phyloP scores from a whole-genome alignment of 2,113 vertebrate species.

The Cynocephalus volans region DNA sequence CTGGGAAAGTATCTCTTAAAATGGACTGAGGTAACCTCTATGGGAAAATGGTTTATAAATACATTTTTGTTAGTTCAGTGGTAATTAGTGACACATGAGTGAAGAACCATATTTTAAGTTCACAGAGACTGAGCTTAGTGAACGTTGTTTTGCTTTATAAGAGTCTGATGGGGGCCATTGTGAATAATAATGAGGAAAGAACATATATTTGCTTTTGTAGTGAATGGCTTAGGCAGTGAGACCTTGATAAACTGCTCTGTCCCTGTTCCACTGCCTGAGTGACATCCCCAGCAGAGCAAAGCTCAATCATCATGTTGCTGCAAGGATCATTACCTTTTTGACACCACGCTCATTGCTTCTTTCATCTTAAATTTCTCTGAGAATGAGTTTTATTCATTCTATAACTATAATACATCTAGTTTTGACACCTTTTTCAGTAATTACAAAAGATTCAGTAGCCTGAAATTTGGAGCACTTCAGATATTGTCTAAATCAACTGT shows the following conservation, averaged over 20 bases:
- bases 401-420: slow-evolving; percentile 57
- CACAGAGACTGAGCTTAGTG: slow-evolving; percentile 77
- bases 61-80: slow-evolving; percentile 62
- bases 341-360: slow-evolving; percentile 68
- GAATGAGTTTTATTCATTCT: slow-evolving; percentile 74
- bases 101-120: slow-evolving; percentile 83
- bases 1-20: slow-evolving; percentile 56
- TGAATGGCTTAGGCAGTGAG: not conserved
- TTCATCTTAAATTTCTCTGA: slow-evolving; percentile 71
- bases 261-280: not conserved
- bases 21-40: slow-evolving; percentile 52
- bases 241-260: not conserved
- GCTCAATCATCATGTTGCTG: not conserved
- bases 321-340: slow-evolving; percentile 77
- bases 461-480: slow-evolving; percentile 20
- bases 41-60: slow-evolving; percentile 82
- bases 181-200: slow-evolving; percentile 79
- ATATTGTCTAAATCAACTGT: slow-evolving; percentile 60
- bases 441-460: slow-evolving; percentile 73
- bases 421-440: slow-evolving; percentile 79
- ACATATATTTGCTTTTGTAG: slow-evolving; percentile 61
- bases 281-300: not conserved
- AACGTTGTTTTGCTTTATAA: slow-evolving; percentile 78
- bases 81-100: slow-evolving; percentile 86
- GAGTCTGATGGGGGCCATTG: slow-evolving; percentile 76